Conservation (phyloP, 1,140 invertebrate species). For the Anthonomus grandis region DNA sequence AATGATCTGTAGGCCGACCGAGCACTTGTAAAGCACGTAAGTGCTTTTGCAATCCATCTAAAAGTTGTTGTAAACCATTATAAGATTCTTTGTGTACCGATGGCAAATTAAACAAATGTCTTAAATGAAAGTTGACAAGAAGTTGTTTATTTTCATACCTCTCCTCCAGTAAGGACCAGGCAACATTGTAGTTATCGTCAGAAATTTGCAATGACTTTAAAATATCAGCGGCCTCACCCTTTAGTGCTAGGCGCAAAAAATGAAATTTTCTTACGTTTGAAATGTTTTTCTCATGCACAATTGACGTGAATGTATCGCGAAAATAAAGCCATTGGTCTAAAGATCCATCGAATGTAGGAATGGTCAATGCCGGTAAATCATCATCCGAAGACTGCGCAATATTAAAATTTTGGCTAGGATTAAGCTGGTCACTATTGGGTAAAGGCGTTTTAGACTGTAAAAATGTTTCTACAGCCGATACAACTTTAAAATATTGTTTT, state of each 20-base stretch:
- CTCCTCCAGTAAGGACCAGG: neutral
- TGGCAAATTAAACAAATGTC: too few species aligned
- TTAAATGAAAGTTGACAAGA: too few species aligned
- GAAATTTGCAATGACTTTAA: slow-evolving; percentile 1
- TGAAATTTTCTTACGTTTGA: slow-evolving; percentile 17
- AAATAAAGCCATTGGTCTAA: slow-evolving; percentile 12
- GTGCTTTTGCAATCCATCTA: slow-evolving; percentile 4
- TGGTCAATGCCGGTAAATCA: slow-evolving; percentile 12
- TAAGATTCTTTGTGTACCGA: neutral
- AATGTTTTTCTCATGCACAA: slow-evolving; percentile 1
- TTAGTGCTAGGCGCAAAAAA: slow-evolving; percentile 13
- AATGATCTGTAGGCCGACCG: neutral
- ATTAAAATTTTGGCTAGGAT: too few species aligned
- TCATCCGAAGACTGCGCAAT: too few species aligned
- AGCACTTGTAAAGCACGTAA: neutral
- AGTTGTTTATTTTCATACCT: too few species aligned
- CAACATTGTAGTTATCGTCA: too few species aligned
- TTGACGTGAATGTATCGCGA: slow-evolving; percentile 8
- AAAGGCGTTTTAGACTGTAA: too few species aligned
- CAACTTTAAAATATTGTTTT: too few species aligned
- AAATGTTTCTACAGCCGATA: too few species aligned
- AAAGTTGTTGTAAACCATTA: neutral
- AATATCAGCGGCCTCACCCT: neutral
- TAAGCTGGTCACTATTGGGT: too few species aligned
- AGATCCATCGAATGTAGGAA: slow-evolving; percentile 7